Evolutionary conservation across 2,888 invertebrate genomes (phyloP).

Genomic region (Nasonia oneida): DNA sequence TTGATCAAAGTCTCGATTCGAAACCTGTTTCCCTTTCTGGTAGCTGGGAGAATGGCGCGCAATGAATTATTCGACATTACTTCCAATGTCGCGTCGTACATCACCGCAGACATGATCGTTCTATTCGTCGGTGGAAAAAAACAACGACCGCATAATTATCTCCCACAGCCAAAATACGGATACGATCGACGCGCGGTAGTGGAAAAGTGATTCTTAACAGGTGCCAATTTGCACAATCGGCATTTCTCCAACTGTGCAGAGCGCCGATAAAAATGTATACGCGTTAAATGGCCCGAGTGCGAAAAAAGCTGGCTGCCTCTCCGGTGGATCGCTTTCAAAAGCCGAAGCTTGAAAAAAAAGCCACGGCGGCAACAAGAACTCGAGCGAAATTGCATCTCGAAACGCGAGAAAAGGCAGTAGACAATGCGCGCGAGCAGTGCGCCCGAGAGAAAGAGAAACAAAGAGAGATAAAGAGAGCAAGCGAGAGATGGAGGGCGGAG

Average conservation of each 20-base stretch:
- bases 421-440: conserved; percentile 31
- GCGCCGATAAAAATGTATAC: conserved; percentile 45
- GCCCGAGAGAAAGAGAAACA: conserved; percentile 13
- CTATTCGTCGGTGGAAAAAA: neutral
- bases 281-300: neutral
- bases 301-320: neutral
- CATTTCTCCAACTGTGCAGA: neutral
- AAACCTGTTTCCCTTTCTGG: neutral
- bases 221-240: conserved; percentile 17
- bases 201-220: conserved; percentile 44
- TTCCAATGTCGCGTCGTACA: neutral
- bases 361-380: conserved; percentile 1
- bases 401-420: conserved; percentile 32
- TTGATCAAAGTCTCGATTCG: conserved; percentile 6
- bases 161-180: neutral
- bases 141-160: neutral
- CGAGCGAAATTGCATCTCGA: conserved; percentile 52
- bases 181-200: neutral
- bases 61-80: neutral
- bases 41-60: neutral
- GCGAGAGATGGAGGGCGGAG: conserved; percentile 43
- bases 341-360: conserved; percentile 3
- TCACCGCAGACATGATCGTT: neutral
- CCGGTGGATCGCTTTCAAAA: neutral
- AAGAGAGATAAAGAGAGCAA: conserved; percentile 10